A percentile compares a stretch with the other conserved stretches of the same genome.
Conservation (phyloP, 1,140 invertebrate genomes). For the Zaprionus davidi region DNA sequence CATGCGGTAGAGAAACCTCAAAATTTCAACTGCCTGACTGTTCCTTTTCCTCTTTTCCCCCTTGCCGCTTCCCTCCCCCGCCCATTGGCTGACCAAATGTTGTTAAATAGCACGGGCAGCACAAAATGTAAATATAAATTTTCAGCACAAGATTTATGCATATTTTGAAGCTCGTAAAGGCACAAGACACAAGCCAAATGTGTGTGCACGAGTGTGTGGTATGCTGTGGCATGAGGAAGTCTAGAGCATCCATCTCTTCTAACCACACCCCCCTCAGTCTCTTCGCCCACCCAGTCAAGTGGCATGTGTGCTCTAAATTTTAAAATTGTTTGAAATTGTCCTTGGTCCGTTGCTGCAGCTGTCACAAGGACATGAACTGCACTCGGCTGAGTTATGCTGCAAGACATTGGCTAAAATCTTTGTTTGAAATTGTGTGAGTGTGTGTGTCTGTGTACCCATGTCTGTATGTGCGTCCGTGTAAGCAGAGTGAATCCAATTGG, state of each 20-base stretch:
- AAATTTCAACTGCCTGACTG: slow-evolving; percentile 42
- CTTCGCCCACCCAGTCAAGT: slow-evolving; percentile 28
- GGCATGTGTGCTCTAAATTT: slow-evolving; percentile 72
- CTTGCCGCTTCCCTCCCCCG: not conserved
- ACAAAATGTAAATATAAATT: slow-evolving; percentile 79
- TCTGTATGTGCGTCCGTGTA: slow-evolving; percentile 21
- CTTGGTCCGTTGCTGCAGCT: slow-evolving; percentile 60
- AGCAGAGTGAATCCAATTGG: slow-evolving; percentile 50
- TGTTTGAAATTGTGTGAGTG: slow-evolving; percentile 24
- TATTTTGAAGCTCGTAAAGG: slow-evolving; percentile 62
- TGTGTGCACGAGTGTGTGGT: not conserved
- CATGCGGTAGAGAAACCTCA: slow-evolving; percentile 33
- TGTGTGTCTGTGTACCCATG: slow-evolving; percentile 2
- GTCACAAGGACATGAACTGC: slow-evolving; percentile 73
- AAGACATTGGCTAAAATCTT: slow-evolving; percentile 63
- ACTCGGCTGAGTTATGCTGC: slow-evolving; percentile 58
- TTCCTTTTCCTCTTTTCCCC: not conserved
- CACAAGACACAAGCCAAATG: slow-evolving; percentile 30
- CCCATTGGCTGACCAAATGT: slow-evolving; percentile 64
- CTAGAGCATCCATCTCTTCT: not conserved
- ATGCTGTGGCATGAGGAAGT: not conserved
- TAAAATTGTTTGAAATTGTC: slow-evolving; percentile 74
- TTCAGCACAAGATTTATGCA: slow-evolving; percentile 77
- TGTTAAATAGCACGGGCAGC: slow-evolving; percentile 74
- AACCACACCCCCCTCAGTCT: not conserved